Conservation (phyloP, 1,140 invertebrate species). For the Acromyrmex charruanus region DNA sequence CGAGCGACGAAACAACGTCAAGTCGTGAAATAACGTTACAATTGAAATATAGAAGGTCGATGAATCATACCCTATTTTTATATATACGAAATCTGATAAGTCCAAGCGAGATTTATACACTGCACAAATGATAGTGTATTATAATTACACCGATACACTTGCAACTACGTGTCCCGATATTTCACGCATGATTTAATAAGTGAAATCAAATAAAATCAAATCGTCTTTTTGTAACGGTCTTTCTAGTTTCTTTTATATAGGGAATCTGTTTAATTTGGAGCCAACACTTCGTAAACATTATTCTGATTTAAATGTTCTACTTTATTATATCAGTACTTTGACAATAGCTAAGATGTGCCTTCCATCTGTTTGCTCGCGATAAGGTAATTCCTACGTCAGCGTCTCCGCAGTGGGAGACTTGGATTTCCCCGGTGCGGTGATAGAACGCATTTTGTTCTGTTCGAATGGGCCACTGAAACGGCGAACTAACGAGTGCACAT, state of each 20-base stretch:
- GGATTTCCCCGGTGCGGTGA: constrained; percentile 44
- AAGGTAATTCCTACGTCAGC: constrained; percentile 40
- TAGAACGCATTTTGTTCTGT: constrained; percentile 43
- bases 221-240: not conserved
- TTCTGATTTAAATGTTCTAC: not conserved
- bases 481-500: constrained; percentile 67
- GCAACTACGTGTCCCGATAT: not conserved
- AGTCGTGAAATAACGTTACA: not conserved
- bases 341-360: constrained; percentile 24
- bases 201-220: constrained; percentile 22
- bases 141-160: not conserved
- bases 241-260: not conserved
- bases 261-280: not conserved
- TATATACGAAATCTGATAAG: constrained; percentile 44
- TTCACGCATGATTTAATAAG: constrained; percentile 34
- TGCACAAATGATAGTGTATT: not conserved
- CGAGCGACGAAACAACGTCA: not conserved
- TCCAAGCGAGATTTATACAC: not conserved
- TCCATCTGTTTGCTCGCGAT: constrained; percentile 64
- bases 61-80: constrained; percentile 52
- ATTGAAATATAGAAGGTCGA: not conserved
- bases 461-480: constrained; percentile 64
- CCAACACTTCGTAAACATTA: not conserved
- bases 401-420: constrained; percentile 30
- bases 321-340: not conserved